Evolutionary conservation across 2,797 vertebrate species (phyloP), one percentile per base, ranked within the genome.

Genomic region (Rhinogobio ventralis): DNA sequence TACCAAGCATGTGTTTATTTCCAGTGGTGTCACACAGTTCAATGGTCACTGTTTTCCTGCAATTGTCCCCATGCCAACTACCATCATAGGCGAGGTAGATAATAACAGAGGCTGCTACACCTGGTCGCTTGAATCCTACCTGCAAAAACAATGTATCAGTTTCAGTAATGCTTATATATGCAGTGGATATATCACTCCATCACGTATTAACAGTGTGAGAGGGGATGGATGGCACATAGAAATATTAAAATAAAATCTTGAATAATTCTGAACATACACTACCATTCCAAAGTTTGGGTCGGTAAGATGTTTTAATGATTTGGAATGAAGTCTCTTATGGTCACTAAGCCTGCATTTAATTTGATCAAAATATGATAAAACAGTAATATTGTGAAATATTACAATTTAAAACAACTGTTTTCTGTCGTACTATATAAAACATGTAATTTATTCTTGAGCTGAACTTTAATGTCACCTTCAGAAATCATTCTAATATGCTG

Each of bases 31-130:
- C 95, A 0, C 89, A 94, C 82, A 99, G 91, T 60, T 97, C 91
- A 78, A 98, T 87, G 0, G 94, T 93, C 74, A 96, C 96, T 19
- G 93, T 95, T 0, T 95, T 91, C 79, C 77, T 95, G 89, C 81
- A 95, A 85, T 93, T 93, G 46, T 95, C 94, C 15, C 91, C 92
- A 28, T 94, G 92, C 89, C 89, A 86, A 0, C 90, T 90, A 1
- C 98, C 96, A 4, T 97, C 96, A 60, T 96, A 96, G 0, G 95
- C 95, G 91, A 99, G 89, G 92, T 98, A 99, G 85, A 99, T 86
- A 79, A 98, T 95, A 84, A 99, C 89, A 30, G 97, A 96, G 2
- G 93, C 93, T 49, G 97, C 96, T 74, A 96, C 93, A 53, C 94
- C 96, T 0, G 97, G 95, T 85, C 93, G 94, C 83, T 88, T 92